Evolutionary conservation across 2,113 vertebrate genomes (phyloP), one percentile per base, ranked within the genome.

Genomic region (Myotis davidii): DNA sequence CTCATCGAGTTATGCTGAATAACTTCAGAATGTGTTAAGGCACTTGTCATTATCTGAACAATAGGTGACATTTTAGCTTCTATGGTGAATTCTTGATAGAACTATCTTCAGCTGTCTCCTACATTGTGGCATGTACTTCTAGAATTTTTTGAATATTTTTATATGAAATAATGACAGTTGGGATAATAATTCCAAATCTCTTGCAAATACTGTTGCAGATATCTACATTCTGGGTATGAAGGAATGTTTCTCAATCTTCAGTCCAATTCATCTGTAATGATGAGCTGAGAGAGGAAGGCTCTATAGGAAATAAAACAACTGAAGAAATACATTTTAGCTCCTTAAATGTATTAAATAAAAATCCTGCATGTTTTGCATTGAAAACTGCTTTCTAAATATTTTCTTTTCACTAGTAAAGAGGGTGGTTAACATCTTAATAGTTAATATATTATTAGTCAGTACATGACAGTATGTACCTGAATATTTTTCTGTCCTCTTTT

Each of bases 331-430:
- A 85, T 65, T 82, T 90, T 69, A 65, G 9, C 18, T 89, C 42
- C 25, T 86, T 90, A 74, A 78, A 29, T 65, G 14, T 59, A 27
- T 82, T 70, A 64, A 74, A 84, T 61, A n/a, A 90, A 77, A 95
- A 16, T 34, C 32, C 9, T 95, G 14, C 42, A 69, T 76, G 34
- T 37, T 94, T 92, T 94, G n/a, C 18, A 20, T 78, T 95, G 50
- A 96, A 72, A 89, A 85, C 50, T 39, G 0, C 77, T 96, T 90
- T 84, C 52, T 13, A 56, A 65, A 18, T 92, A 34, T 95, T 97
- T 97, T 56, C 50, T 74, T 81, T 88, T 97, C 34, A 85, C 39
- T 95, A 59, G 12, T 90, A 37, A 93, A 94, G 13, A 90, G 56
- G 61, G 23, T 90, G 70, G 21, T 77, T 94, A 42, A 61, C 52